These are phyloP conservation scores for Agrotis ipsilon DNA, from an alignment of 2,888 invertebrate species.

Conservation along the genomic window DNA sequence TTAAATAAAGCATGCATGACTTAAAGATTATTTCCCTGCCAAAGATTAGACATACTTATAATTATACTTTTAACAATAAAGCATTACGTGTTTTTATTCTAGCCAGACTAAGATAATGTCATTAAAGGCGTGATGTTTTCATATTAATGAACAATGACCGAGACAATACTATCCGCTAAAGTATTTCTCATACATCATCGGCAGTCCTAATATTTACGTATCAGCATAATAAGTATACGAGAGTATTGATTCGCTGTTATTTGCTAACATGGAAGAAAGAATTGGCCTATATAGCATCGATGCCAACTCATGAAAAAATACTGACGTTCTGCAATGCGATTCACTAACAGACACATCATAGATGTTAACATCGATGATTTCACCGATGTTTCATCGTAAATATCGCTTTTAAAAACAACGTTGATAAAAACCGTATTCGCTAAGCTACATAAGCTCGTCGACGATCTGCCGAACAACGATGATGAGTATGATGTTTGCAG, in stretches of 20 bases:
- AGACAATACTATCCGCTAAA: neutral
- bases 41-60: conserved; percentile 23
- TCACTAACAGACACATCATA: too few relatives aligned
- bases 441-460: too few relatives aligned
- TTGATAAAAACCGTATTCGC: too few relatives aligned
- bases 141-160: neutral
- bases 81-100: neutral
- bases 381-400: too few relatives aligned
- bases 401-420: too few relatives aligned
- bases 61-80: conserved; percentile 5
- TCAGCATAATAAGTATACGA: conserved; percentile 14
- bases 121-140: neutral
- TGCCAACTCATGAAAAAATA: conserved; percentile 39
- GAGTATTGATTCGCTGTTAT: conserved; percentile 22
- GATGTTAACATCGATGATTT: too few relatives aligned
- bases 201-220: neutral
- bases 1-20: conserved; percentile 7
- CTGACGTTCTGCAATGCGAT: too few relatives aligned
- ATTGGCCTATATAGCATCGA: conserved; percentile 11
- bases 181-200: neutral
- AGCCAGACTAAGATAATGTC: neutral
- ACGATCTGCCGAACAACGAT: too few relatives aligned
- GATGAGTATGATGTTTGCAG: too few relatives aligned
- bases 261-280: conserved; percentile 5
- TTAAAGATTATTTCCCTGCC: conserved; percentile 10